These are phyloP conservation scores for Carcinoscorpius rotundicauda DNA, from an alignment of 1,140 invertebrate species.

Conservation along the genomic window DNA sequence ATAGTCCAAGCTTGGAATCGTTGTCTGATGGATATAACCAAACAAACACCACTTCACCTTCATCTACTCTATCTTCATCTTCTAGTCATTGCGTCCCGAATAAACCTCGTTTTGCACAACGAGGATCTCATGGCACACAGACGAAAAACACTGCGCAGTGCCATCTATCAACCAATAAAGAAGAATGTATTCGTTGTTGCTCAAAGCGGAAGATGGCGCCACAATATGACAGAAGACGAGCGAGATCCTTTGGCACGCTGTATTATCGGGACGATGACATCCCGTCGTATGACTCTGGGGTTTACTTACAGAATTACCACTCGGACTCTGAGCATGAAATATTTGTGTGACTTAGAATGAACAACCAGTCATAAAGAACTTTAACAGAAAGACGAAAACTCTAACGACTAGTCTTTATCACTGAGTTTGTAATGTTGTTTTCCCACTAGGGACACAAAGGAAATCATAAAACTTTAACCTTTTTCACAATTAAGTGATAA, in stretches of 20 bases:
- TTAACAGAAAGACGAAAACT: neutral
- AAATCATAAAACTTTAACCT: neutral
- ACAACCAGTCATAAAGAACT: neutral
- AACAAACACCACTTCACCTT: constrained; percentile 10
- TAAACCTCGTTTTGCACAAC: neutral
- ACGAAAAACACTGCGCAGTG: no score
- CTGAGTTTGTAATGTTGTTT: neutral
- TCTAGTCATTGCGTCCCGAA: constrained; percentile 10
- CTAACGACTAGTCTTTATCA: neutral
- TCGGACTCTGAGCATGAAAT: constrained; percentile 21
- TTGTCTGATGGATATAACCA: constrained; percentile 13
- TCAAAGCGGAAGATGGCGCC: constrained; percentile 12
- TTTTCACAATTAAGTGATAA: neutral
- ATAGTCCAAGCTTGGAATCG: constrained; percentile 16
- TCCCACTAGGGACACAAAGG: neutral
- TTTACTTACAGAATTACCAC: constrained; percentile 17
- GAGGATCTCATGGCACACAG: neutral
- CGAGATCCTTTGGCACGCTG: constrained; percentile 12
- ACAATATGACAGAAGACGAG: constrained; percentile 8
- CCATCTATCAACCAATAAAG: neutral
- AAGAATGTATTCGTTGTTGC: constrained; percentile 15
- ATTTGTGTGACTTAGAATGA: constrained; percentile 12
- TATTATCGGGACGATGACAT: constrained; percentile 17
- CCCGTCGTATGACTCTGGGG: constrained; percentile 19
- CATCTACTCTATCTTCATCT: constrained; percentile 12